Evolutionary conservation across 2,888 invertebrate genomes (phyloP).

Genomic region (Orchesella flavescens): DNA sequence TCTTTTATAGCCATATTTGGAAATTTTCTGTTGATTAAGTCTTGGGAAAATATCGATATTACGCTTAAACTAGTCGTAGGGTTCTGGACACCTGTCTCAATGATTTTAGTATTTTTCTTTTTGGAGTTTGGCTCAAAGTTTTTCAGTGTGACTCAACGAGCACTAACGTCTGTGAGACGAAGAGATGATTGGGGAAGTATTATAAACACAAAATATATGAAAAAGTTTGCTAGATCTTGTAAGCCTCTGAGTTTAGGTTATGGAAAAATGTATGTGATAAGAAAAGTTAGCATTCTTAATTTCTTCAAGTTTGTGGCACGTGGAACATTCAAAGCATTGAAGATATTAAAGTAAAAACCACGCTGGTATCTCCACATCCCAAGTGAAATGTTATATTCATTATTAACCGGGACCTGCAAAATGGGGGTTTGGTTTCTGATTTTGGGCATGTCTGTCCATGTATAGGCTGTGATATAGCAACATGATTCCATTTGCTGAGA

Average conservation of each 20-base stretch:
- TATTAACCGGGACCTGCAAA: no score
- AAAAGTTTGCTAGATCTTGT: neutral
- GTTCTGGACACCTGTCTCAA: neutral
- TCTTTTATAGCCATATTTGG: neutral
- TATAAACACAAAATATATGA: neutral
- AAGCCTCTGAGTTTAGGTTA: neutral
- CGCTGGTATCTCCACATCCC: no score
- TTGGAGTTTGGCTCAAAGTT: neutral
- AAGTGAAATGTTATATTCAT: no score
- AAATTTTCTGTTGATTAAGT: neutral
- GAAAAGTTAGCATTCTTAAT: neutral
- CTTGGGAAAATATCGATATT: neutral
- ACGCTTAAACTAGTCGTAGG: no score
- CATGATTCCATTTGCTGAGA: no score
- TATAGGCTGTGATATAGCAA: no score
- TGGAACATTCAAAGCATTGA: neutral
- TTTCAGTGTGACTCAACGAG: neutral
- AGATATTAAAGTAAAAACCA: no score
- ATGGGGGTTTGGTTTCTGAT: no score
- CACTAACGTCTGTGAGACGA: neutral
- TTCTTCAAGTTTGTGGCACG: neutral
- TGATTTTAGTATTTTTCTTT: neutral
- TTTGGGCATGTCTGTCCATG: no score
- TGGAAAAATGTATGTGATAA: constrained; percentile 1
- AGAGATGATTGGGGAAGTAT: neutral